Evolutionary conservation across 1,140 invertebrate genomes (phyloP), one percentile per base, ranked within the genome.

Genomic region (Ceratina japonica): DNA sequence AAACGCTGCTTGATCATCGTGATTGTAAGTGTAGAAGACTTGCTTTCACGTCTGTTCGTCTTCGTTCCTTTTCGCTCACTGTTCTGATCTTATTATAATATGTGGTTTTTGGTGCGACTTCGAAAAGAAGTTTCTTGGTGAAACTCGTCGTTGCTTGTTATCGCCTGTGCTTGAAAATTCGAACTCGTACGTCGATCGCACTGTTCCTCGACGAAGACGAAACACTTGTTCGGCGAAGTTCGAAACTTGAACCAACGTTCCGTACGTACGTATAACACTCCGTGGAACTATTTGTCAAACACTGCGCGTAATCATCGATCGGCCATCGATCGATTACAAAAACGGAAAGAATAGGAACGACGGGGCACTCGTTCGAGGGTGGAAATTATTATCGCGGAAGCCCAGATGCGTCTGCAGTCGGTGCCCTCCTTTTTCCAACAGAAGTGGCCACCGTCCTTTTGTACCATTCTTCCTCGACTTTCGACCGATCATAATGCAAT

Each of bases 251-350:
- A 13, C 1, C 3, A 13, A 31, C n/a, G 8, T 3, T 27, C 7
- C 18, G 12, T 24, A 15, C 22, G 4, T 20, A 3, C 15, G 22
- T n/a, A 15, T n/a, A 18, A 4, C 4, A 13, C 31, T 20, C 51
- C 20, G 4, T 49, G 64, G 15, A 27, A 37, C 37, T 44, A 44
- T 31, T 61, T 13, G 22, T 59, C n/a, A 68, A 31, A n/a, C 37
- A 54, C 12, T 52, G 13, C 56, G 56, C 49, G 44, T 24, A 27
- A 54, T 62, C 59, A 70, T 72, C 68, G 59, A 64, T 31, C 69
- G 5, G 51, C 22, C 72, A 78, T 72, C 59, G 75, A 78, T 64
- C 63, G 24, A 72, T 77, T 77, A 64, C 64, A 72, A 49, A 72
- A 63, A 44, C 54, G 20, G 8, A 56, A 52, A 58, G 27, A n/a